These are phyloP conservation scores for Altica lythri DNA, from an alignment of 2,888 invertebrate genomes.

Conservation along the genomic window DNA sequence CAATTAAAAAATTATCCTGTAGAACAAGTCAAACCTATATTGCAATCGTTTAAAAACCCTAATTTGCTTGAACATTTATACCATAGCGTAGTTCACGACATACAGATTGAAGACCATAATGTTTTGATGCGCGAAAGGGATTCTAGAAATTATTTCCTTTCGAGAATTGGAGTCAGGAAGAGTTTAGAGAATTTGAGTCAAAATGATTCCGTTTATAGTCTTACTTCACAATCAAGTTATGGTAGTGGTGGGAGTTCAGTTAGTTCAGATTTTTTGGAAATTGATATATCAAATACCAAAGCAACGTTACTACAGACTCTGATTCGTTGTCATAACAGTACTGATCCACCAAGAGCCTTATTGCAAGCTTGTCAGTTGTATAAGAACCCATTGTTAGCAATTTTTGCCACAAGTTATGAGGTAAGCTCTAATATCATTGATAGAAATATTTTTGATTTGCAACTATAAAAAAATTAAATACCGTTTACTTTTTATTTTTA, in stretches of 20 bases:
- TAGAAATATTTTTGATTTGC: too few species aligned
- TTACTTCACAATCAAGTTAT: slow-evolving; percentile 40
- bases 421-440: slow-evolving; percentile 52
- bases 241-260: slow-evolving; percentile 54
- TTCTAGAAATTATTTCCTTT: slow-evolving; percentile 53
- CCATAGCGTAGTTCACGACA: slow-evolving; percentile 55
- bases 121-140: slow-evolving; percentile 51
- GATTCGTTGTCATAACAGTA: slow-evolving; percentile 70
- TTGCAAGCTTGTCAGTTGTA: slow-evolving; percentile 64
- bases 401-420: slow-evolving; percentile 73
- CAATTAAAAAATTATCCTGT: slow-evolving; percentile 73
- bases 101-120: slow-evolving; percentile 47
- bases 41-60: slow-evolving; percentile 63
- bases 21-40: slow-evolving; percentile 63
- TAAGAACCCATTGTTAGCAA: slow-evolving; percentile 66
- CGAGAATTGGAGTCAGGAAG: slow-evolving; percentile 51
- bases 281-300: slow-evolving; percentile 54
- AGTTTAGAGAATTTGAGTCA: slow-evolving; percentile 36
- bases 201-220: slow-evolving; percentile 34
- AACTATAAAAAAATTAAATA: too few species aligned
- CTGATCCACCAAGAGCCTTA: slow-evolving; percentile 70
- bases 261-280: slow-evolving; percentile 58
- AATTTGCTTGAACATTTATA: slow-evolving; percentile 66
- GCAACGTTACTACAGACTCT: slow-evolving; percentile 64
- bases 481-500: too few species aligned